phyloP scores from a whole-genome alignment of 2,888 invertebrate species.

The Synanthedon tipuliformis region DNA sequence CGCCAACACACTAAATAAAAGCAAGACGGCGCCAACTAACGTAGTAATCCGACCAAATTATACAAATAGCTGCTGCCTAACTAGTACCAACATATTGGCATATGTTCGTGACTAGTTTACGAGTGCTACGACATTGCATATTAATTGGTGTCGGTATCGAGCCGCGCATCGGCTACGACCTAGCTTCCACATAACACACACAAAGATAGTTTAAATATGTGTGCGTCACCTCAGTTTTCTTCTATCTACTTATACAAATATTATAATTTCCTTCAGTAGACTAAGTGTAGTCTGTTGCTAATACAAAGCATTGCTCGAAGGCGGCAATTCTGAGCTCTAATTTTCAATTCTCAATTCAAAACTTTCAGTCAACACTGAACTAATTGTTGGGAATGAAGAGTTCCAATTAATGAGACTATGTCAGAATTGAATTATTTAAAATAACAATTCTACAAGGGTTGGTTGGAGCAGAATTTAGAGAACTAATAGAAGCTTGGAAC shows the following conservation, averaged over 20 bases:
- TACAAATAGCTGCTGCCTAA: constrained; percentile 61
- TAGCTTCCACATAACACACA: constrained; percentile 27
- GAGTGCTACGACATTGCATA: constrained; percentile 66
- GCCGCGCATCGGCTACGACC: constrained; percentile 52
- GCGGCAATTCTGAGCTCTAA: no score
- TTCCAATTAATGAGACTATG: no score
- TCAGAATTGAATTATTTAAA: no score
- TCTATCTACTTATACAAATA: neutral
- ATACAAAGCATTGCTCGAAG: no score
- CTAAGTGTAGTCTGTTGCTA: no score
- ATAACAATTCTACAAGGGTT: no score
- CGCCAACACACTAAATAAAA: constrained; percentile 11
- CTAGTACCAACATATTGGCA: constrained; percentile 62
- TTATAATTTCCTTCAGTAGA: no score
- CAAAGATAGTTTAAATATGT: neutral
- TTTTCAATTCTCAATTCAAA: no score
- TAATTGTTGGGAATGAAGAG: no score
- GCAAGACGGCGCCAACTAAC: constrained; percentile 18
- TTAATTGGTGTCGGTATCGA: constrained; percentile 66
- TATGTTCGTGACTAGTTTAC: constrained; percentile 69
- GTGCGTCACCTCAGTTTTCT: neutral
- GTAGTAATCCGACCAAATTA: constrained; percentile 53
- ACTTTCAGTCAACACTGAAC: no score
- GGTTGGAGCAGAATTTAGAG: no score
- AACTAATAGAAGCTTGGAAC: no score